Conservation (phyloP, 2,797 vertebrate genomes). For the Xyrichtys novacula region DNA sequence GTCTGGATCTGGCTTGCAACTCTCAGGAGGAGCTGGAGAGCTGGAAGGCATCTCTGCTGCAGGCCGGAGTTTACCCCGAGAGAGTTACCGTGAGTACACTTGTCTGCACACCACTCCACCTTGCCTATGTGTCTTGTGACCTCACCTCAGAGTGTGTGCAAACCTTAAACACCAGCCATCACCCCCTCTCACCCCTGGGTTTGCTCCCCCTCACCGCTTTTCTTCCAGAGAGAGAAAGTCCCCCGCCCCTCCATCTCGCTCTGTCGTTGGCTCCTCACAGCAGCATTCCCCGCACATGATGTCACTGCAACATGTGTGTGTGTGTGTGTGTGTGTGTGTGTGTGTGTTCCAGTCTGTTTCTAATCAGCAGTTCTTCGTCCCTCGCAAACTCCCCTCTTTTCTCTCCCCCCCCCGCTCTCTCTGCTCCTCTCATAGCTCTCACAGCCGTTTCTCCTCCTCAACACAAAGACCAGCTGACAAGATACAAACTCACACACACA, state of each 20-base stretch:
- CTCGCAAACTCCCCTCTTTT: slow-evolving; percentile 66
- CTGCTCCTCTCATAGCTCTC: slow-evolving; percentile 48
- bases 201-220: neutral
- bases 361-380: slow-evolving; percentile 83
- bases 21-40: slow-evolving; percentile 94
- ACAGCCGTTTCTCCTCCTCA: slow-evolving; percentile 38
- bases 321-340: slow-evolving; percentile 61
- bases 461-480: slow-evolving; percentile 25
- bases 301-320: slow-evolving; percentile 79
- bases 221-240: slow-evolving; percentile 51
- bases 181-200: slow-evolving; percentile 3
- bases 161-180: slow-evolving; percentile 46
- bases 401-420: slow-evolving; percentile 57
- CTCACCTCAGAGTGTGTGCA: slow-evolving; percentile 42
- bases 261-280: slow-evolving; percentile 82
- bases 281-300: slow-evolving; percentile 84
- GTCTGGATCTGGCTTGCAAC: slow-evolving; percentile 92
- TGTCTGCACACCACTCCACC: slow-evolving; percentile 44
- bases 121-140: slow-evolving; percentile 27
- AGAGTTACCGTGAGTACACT: slow-evolving; percentile 88
- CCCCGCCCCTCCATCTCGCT: slow-evolving; percentile 79
- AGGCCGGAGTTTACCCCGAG: slow-evolving; percentile 93
- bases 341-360: slow-evolving; percentile 85
- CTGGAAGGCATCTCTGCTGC: slow-evolving; percentile 95
- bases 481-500: slow-evolving; percentile 5